Evolutionary conservation across 2,797 vertebrate genomes (phyloP).

Genomic region (Clarias platycephalus): DNA sequence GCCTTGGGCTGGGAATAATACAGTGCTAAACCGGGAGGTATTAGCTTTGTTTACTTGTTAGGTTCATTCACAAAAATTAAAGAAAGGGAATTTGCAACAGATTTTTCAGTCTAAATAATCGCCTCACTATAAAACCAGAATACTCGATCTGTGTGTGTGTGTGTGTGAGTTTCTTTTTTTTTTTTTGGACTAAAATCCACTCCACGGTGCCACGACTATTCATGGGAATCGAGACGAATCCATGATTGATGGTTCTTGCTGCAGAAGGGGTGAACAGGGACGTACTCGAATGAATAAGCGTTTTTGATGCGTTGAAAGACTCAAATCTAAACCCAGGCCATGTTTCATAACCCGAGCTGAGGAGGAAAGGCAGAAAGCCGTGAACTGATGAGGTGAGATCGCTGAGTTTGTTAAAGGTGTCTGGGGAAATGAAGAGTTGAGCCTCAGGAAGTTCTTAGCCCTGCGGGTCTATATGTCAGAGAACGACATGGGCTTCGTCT

Average conservation of each 20-base stretch:
- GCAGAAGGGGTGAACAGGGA: neutral
- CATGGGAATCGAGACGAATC: neutral
- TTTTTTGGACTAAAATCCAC: neutral
- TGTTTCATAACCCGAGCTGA: neutral
- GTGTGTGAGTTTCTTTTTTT: neutral
- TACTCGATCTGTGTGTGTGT: neutral
- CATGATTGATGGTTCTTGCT: neutral
- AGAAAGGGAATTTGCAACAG: neutral
- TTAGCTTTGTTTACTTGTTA: neutral
- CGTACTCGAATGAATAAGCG: neutral
- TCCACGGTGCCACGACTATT: neutral
- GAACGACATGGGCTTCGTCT: neutral
- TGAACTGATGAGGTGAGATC: neutral
- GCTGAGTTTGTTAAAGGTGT: neutral
- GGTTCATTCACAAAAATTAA: neutral
- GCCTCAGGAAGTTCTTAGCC: neutral
- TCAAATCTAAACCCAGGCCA: neutral
- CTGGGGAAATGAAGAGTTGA: neutral
- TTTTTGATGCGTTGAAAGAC: neutral
- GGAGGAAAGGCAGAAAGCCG: neutral
- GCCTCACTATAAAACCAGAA: neutral
- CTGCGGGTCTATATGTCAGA: neutral
- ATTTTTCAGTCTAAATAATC: neutral
- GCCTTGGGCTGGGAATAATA: neutral
- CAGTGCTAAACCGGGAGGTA: neutral